Base-by-base conservation (phyloP, 2,888 invertebrate genomes). In the Dicyrtomina minuta region DNA sequence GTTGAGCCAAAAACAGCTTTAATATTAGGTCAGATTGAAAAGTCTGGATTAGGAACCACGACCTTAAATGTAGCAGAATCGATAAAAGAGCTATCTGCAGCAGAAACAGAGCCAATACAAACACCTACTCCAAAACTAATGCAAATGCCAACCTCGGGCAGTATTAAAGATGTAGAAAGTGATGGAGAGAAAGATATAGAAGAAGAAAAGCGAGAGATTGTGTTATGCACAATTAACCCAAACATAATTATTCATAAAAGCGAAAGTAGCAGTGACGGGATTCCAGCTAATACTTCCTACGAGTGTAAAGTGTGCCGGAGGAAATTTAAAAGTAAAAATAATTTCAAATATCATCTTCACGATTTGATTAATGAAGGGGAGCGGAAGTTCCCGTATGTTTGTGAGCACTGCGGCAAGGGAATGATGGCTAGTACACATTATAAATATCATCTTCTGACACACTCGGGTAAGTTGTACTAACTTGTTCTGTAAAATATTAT, bases 281-380 rank as follows among this genome's bases (percentile, higher is more conserved):
- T 22, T 39, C 53, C 53, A 20, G 53, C n/a, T n/a, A n/a, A 13
- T 44, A 8, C 44, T 4, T n/a, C n/a, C n/a, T 67, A 59, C 46
- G 67, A 67, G 24, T 67, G 67, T 33, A 44, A 33, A 33, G 49
- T 67, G 0, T 67, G 67, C 27, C 12, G 12, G 8, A 67, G 27
- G 33, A 58, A 58, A 20, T 67, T 67, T 27, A 59, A 59, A 43
- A 67, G 27, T 22, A 67, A 67, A 39, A 59, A 58, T 46, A 67
- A 67, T 27, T 67, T 49, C 49, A 59, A 67, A 27, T 67, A 67
- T 26, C 67, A 67, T 33, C 22, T 58, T 5, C 67, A 67, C 41
- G 39, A 59, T n/a, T n/a, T n/a, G 1, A 27, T 5, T 2, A 8
- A 33, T 8, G 20, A 27, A 8, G 15, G 4, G 12, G 39, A 20